These are phyloP conservation scores for Pseudomugil gertrudae DNA, from an alignment of 2,797 vertebrate species.

Conservation along the genomic window DNA sequence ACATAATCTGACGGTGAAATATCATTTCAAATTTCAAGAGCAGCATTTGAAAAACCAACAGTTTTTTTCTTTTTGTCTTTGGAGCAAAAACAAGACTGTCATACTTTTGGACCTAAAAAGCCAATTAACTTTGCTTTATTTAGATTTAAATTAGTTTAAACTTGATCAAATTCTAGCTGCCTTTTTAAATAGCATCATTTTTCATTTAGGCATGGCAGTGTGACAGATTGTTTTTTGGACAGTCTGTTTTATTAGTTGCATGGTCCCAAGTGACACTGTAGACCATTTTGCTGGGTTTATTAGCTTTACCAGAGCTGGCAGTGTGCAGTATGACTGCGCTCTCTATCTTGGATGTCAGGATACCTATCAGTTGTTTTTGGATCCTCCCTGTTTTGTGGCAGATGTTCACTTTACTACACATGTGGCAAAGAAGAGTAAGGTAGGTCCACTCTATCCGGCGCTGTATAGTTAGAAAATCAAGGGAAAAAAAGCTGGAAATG, in stretches of 20 bases:
- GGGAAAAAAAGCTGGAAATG: not conserved
- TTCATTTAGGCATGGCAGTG: slow-evolving; percentile 9
- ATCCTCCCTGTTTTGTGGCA: slow-evolving; percentile 39
- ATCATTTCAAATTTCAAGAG: not conserved
- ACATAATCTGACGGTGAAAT: not conserved
- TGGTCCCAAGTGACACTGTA: slow-evolving; percentile 27
- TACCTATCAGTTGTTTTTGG: slow-evolving; percentile 22
- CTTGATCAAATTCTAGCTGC: slow-evolving; percentile 44
- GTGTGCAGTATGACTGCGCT: slow-evolving; percentile 26
- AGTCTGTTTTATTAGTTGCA: slow-evolving; percentile 38
- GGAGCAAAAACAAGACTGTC: slow-evolving; percentile 5
- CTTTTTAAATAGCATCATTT: slow-evolving; percentile 29
- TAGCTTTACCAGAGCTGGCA: slow-evolving; percentile 48
- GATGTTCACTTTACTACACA: slow-evolving; percentile 54
- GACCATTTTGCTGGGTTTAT: slow-evolving; percentile 57
- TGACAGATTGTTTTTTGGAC: slow-evolving; percentile 25
- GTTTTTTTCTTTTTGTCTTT: not conserved
- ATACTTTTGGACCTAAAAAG: slow-evolving; percentile 25
- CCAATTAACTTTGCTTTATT: slow-evolving; percentile 28
- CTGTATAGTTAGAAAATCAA: not conserved
- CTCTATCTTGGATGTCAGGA: slow-evolving; percentile 22
- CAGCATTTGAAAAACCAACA: not conserved
- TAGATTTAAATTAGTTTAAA: slow-evolving; percentile 44
- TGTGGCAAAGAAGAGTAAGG: slow-evolving; percentile 31
- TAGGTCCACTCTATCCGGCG: slow-evolving; percentile 15